Evolutionary conservation across 53 echinoderm and acorn worm species (phyloP), one percentile per base, ranked within the genome.

Genomic region (Temnopleurus reevesii): DNA sequence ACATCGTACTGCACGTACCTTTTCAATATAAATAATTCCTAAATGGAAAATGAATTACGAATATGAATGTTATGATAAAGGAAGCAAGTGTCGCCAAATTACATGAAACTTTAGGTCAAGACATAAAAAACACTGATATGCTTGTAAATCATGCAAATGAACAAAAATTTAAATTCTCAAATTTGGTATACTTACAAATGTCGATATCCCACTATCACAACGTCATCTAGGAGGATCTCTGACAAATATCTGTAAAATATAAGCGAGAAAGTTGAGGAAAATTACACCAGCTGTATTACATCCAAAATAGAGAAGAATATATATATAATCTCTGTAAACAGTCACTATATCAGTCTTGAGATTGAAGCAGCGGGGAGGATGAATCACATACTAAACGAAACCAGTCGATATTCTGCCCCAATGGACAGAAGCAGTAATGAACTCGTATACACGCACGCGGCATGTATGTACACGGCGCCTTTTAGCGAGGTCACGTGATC

Each of bases 391-490:
- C 19, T 38, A 41, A 9, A 21, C 36, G 23, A 13, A 71, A 21
- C 8, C 0, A 27, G 36, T 41, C 30, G 71, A 38, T 41, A 71
- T 36, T 10, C 8, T n/a, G 36, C 71, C 30, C 71, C 71, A 23
- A 19, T 41, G n/a, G 38, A 71, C 71, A 71, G 15, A 9, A 71
- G n/a, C 71, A 71, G 41, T 43, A 71, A 71, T 71, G 71, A 71
- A 41, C n/a, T 36, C 41, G 41, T n/a, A 71, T 71, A 71, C 34
- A 43, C 41, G 71, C 41, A 41, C 41, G 9, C 6, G 41, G 71
- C n/a, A n/a, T n/a, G n/a, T n/a, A n/a, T 38, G 43, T 43, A 71
- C 71, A 21, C 71, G 43, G 71, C 71, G 43, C 71, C 71, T 71
- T 8, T 71, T 41, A 8, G n/a, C 38, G 15, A 1, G 71, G 34